A percentile compares a stretch with the other conserved stretches of the same genome.
phyloP scores from a whole-genome alignment of 2,797 vertebrate species.

The Poeciliopsis paucimaculata region DNA sequence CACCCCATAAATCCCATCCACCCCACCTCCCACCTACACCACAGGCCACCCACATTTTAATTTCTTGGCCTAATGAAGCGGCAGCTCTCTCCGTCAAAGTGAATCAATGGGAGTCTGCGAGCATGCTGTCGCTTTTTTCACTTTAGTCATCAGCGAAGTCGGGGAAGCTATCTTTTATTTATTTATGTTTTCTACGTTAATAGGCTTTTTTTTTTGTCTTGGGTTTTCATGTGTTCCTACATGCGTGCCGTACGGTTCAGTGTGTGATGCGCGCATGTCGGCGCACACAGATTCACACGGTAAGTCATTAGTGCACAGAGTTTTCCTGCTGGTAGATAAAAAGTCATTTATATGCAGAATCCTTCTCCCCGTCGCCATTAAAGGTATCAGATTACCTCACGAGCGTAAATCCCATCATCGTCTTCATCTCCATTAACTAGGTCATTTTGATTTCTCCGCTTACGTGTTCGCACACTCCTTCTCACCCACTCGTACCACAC shows the following conservation, averaged over 20 bases:
- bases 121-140: conserved; percentile 38
- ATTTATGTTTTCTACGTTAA: background rate
- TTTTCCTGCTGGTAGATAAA: conserved; percentile 50
- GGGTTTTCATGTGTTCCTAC: conserved; percentile 17
- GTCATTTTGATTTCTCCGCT: conserved; percentile 53
- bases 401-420: conserved; percentile 63
- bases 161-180: conserved; percentile 30
- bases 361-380: conserved; percentile 50
- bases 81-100: conserved; percentile 55
- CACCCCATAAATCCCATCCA: conserved; percentile 34
- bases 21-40: conserved; percentile 47
- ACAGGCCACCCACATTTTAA: conserved; percentile 78
- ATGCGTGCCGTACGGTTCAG: background rate
- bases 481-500: background rate
- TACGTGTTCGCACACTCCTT: conserved; percentile 19
- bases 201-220: conserved; percentile 8
- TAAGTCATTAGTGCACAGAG: conserved; percentile 19
- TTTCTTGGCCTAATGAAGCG: conserved; percentile 86
- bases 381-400: conserved; percentile 60
- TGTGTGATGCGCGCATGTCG: background rate
- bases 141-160: conserved; percentile 60
- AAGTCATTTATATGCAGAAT: conserved; percentile 63
- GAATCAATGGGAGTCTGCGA: conserved; percentile 70
- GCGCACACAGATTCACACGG: background rate
- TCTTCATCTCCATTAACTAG: conserved; percentile 67